Percentiles rank a stretch among this genome's conserved stretches.
These are phyloP conservation scores for Clytia hemisphaerica DNA, from an alignment of 30 jellyfish, hydroid and myxozoan genomes.

Conservation along the genomic window DNA sequence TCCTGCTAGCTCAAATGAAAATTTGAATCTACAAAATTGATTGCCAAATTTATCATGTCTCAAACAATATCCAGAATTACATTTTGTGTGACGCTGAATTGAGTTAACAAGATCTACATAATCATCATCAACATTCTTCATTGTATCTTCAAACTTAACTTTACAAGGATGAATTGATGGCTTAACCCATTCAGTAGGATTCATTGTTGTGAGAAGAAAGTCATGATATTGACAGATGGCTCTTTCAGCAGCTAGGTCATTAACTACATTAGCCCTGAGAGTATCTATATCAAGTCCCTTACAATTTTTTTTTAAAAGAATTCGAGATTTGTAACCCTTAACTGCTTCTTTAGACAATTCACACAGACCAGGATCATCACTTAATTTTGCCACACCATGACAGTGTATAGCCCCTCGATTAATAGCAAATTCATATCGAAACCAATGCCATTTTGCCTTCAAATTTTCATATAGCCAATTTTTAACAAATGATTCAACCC, in stretches of 20 bases:
- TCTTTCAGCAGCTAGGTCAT: conserved; percentile 23
- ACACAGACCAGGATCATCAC: no score
- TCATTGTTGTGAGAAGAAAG: conserved; percentile 11
- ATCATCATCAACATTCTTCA: conserved; percentile 22
- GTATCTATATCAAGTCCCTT: no score
- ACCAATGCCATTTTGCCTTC: no score
- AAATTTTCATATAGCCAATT: no score
- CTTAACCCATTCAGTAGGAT: conserved; percentile 33
- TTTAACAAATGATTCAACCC: no score
- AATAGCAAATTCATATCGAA: no score
- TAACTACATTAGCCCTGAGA: no score
- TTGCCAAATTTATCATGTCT: conserved; percentile 23
- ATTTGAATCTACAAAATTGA: conserved; percentile 30
- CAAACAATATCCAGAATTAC: conserved; percentile 41
- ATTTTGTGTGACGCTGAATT: conserved; percentile 39
- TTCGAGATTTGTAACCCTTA: no score
- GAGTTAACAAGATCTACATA: conserved; percentile 33
- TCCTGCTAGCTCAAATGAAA: conserved; percentile 19
- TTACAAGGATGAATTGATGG: conserved; percentile 44
- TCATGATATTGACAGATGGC: conserved; percentile 34
- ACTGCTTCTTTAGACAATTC: no score
- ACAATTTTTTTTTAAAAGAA: not conserved
- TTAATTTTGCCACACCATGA: no score
- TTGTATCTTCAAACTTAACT: not conserved
- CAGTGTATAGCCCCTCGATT: no score